Evolutionary conservation across 2,888 invertebrate species (phyloP).

Genomic region (Agapostemon virescens): DNA sequence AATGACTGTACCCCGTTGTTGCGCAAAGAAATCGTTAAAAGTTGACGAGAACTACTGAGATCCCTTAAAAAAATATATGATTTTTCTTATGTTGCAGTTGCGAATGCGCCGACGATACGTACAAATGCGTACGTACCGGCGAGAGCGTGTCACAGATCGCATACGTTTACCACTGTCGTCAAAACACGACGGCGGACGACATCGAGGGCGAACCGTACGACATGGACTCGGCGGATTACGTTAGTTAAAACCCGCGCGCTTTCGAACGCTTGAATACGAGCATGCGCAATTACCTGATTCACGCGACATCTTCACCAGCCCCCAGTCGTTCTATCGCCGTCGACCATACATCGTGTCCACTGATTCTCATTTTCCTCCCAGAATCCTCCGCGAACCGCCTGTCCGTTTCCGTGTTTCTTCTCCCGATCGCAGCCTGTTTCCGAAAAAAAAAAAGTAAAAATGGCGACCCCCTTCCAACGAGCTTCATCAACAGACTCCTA

Average conservation of each 20-base stretch:
- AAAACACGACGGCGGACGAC: constrained; percentile 72
- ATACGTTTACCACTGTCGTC: constrained; percentile 83
- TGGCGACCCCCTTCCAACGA: not conserved
- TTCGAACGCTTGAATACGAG: constrained; percentile 16
- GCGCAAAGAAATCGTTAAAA: not conserved
- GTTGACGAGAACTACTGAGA: not conserved
- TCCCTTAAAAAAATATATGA: not conserved
- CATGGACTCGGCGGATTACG: constrained; percentile 31
- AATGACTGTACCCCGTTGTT: not conserved
- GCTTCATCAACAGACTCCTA: not conserved
- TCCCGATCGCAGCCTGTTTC: not conserved
- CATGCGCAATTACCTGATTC: constrained; percentile 34
- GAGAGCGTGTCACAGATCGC: constrained; percentile 84
- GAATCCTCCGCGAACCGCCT: not conserved
- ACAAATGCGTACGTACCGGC: constrained; percentile 81
- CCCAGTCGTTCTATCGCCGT: constrained; percentile 8
- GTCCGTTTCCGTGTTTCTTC: not conserved
- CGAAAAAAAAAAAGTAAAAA: too few species aligned
- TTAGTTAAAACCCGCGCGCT: constrained; percentile 37
- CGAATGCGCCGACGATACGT: constrained; percentile 79
- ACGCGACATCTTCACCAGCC: not conserved
- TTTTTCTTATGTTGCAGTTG: constrained; percentile 79
- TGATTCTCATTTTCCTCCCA: constrained; percentile 9
- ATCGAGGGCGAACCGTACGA: constrained; percentile 59
- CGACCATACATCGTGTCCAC: not conserved